These are phyloP conservation scores for Zaprionus inermis DNA, from an alignment of 1,140 invertebrate genomes.

Conservation along the genomic window DNA sequence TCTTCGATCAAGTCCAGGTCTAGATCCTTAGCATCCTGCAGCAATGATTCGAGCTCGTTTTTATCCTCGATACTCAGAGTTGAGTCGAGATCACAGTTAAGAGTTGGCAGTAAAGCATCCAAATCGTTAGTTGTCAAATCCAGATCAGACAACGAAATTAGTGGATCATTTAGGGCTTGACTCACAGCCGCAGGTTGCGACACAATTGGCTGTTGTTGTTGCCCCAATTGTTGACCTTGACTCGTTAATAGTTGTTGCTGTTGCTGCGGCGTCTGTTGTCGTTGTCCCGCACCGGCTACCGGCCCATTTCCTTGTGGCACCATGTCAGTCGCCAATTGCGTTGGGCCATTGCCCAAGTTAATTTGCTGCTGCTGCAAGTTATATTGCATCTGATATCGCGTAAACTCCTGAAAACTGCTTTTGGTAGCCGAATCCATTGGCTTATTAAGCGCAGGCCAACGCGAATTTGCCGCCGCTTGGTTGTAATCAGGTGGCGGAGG, in stretches of 20 bases:
- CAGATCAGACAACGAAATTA: slow-evolving; percentile 81
- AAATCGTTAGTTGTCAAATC: slow-evolving; percentile 86
- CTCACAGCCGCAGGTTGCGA: slow-evolving; percentile 31
- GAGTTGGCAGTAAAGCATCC: slow-evolving; percentile 87
- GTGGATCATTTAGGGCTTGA: slow-evolving; percentile 61
- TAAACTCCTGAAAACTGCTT: slow-evolving; percentile 87
- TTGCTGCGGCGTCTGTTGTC: slow-evolving; percentile 37
- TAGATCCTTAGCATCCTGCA: slow-evolving; percentile 83
- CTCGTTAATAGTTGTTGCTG: slow-evolving; percentile 30
- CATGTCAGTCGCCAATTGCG: slow-evolving; percentile 30
- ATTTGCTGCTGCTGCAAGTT: slow-evolving; percentile 85
- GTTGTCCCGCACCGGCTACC: slow-evolving; percentile 17
- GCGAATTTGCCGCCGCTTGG: slow-evolving; percentile 79
- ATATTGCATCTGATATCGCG: slow-evolving; percentile 87
- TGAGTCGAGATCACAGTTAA: slow-evolving; percentile 85
- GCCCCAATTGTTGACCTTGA: slow-evolving; percentile 19
- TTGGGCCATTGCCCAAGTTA: slow-evolving; percentile 69
- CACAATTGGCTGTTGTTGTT: slow-evolving; percentile 19
- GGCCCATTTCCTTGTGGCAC: slow-evolving; percentile 17
- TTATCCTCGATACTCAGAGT: slow-evolving; percentile 85
- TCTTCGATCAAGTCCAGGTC: slow-evolving; percentile 81
- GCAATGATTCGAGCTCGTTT: slow-evolving; percentile 81
- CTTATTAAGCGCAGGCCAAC: slow-evolving; percentile 85
- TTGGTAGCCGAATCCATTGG: slow-evolving; percentile 87
- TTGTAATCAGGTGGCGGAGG: slow-evolving; percentile 84